phyloP scores from a whole-genome alignment of 2,113 vertebrate species.

The Calonectris borealis region DNA sequence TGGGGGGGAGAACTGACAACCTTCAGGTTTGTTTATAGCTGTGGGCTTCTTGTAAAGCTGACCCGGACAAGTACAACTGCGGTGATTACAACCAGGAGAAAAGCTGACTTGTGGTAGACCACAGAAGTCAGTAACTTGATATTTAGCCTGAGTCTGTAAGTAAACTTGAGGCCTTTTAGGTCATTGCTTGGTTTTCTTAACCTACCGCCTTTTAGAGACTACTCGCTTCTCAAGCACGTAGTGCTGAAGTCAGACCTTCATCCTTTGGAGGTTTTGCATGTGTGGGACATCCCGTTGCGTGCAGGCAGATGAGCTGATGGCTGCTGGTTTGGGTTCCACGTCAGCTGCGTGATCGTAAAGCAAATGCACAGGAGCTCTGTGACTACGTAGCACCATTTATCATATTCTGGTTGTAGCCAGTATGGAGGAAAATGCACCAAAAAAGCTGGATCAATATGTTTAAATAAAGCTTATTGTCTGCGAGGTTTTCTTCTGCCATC shows the following conservation, averaged over 20 bases:
- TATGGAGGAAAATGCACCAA: rapidly evolving
- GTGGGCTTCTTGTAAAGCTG: background rate
- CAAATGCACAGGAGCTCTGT: rapidly evolving
- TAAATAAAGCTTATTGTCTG: background rate
- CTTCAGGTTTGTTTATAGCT: background rate
- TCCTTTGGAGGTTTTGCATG: background rate
- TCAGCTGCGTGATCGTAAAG: rapidly evolving
- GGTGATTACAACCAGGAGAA: background rate
- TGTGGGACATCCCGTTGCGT: background rate
- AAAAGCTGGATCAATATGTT: background rate
- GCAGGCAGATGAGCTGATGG: background rate
- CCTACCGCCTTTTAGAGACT: background rate
- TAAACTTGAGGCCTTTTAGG: background rate
- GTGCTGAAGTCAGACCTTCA: background rate
- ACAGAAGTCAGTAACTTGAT: background rate
- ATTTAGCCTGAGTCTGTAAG: background rate
- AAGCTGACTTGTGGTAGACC: background rate
- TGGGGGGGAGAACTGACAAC: background rate
- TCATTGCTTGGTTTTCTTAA: background rate
- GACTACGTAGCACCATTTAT: rapidly evolving
- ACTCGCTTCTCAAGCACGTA: rapidly evolving
- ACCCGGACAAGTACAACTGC: rapidly evolving
- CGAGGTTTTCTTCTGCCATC: background rate
- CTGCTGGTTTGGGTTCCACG: background rate
- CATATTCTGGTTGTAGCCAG: background rate